Evolutionary conservation across 2,797 vertebrate genomes (phyloP).

Genomic region (Paramormyrops hopkinsi): DNA sequence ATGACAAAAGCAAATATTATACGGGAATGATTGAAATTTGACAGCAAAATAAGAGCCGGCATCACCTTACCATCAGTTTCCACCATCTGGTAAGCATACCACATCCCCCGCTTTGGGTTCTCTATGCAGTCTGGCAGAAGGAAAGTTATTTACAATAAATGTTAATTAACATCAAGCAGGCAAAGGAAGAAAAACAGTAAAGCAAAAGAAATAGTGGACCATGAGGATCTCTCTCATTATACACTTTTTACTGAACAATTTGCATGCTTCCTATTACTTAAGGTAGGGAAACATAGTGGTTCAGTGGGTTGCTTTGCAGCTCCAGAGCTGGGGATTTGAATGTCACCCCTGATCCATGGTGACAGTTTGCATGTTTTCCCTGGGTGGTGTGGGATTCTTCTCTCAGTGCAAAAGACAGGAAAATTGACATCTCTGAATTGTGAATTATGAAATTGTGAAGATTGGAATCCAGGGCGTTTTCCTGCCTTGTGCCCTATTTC

Average conservation of each 20-base stretch:
- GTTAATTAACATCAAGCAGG: neutral
- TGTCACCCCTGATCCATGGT: neutral
- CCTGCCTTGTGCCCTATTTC: neutral
- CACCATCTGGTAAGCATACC: constrained; percentile 74
- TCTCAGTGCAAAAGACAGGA: neutral
- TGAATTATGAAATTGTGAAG: neutral
- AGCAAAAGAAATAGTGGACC: neutral
- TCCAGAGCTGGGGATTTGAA: neutral
- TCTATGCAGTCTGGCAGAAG: constrained; percentile 63
- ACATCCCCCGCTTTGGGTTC: constrained; percentile 67
- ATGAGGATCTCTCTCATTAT: neutral
- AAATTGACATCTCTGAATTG: neutral
- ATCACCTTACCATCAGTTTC: constrained; percentile 62
- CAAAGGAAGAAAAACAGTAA: neutral
- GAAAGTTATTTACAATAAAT: neutral
- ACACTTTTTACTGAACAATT: neutral
- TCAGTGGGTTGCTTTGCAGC: neutral
- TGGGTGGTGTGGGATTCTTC: neutral
- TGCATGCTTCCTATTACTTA: neutral
- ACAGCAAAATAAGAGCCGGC: neutral
- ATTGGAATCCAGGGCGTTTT: neutral
- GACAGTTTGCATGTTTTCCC: neutral
- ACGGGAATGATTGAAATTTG: neutral
- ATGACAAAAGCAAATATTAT: neutral
- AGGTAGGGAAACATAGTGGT: no score